Evolutionary conservation across 2,888 invertebrate species (phyloP), one percentile per base, ranked within the genome.

Genomic region (Apotomis capreana): DNA sequence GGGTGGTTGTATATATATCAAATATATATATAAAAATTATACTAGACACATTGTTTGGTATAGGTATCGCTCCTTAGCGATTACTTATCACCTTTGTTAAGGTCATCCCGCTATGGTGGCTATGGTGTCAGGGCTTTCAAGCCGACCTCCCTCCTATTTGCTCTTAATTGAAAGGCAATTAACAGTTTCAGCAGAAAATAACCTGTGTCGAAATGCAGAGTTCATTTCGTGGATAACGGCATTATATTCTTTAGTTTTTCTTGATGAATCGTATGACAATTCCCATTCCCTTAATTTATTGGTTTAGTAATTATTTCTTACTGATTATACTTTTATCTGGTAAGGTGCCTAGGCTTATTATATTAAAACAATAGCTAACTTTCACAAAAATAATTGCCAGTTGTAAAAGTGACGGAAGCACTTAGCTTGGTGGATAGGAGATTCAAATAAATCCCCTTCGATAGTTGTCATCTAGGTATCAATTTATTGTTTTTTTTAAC

Each of bases 321-420:
- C 44, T 26, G 26, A 44, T 6, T 44, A 9, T 8, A 3, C 10
- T 8, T 9, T 49, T 49, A 49, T 49, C 49, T 8, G 49, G 6
- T 49, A 10, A 49, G 6, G 49, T 49, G 5, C 61, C 46, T 5
- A n/a, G n/a, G n/a, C n/a, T n/a, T n/a, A 49, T 61, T 49, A 61
- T 49, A 46, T 61, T 15, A 61, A 49, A 49, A 61, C 49, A 61
- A 49, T 61, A 49, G 36, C 49, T 36, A 26, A 61, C 36, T 61
- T 49, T 49, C 61, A 61, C 49, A 44, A 26, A 60, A 44, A 61
- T 61, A 61, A 61, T 61, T 26, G 15, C 36, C 36, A 12, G 6
- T 5, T 40, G 5, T 40, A 6, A 40, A 40, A 40, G 40, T 40
- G 6, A 40, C 40, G 40, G 40, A 40, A 40, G 6, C 40, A 40